Base-by-base conservation (phyloP, 2,888 invertebrate genomes). In the Phaonia tiefii region DNA sequence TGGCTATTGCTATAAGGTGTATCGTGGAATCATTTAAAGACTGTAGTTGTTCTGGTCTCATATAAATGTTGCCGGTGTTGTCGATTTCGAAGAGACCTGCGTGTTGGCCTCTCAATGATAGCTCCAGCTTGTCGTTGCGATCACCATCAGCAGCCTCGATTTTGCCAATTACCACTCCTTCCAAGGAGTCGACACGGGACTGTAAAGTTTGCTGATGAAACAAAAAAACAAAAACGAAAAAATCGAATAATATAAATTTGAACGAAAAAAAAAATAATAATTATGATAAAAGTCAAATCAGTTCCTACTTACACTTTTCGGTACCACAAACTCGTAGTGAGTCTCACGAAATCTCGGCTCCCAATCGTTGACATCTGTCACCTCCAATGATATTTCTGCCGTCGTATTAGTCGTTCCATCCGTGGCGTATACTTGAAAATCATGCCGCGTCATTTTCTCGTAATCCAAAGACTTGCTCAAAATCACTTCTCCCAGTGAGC, bases 61-160 rank as follows among this genome's bases (percentile, higher is more conserved):
- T 89, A 87, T 92, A 93, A 86, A 97, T 91, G 86, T 95, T 95
- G 37, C 91, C 90, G 1, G 85, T 85, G 11, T 86, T 84, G 80
- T 91, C 90, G 44, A 91, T 88, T 79, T 89, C 88, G 63, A 91
- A 91, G 8, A 89, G 86, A 1, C 88, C 93, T 0, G 95, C 94
- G 84, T 94, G 93, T 3, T 94, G 92, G 0, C 96, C 96, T 74
- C 93, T 91, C 13, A 97, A 91, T 0, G 93, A 93, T n/a, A 97
- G 91, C 10, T 93, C 92, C 26, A 97, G 92, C 75, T 92, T 92
- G 88, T 97, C 97, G 0, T 94, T 94, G 75, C 93, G 92, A 91
- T 98, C 97, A 0, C 97, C 97, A 89, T 98, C 97, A 22, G 95
- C 95, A n/a, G 95, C 97, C 89, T 96, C 95, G 26, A 98, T 93